These are phyloP conservation scores for Drosophila setifemur DNA, from an alignment of 1,140 invertebrate genomes.

Conservation along the genomic window DNA sequence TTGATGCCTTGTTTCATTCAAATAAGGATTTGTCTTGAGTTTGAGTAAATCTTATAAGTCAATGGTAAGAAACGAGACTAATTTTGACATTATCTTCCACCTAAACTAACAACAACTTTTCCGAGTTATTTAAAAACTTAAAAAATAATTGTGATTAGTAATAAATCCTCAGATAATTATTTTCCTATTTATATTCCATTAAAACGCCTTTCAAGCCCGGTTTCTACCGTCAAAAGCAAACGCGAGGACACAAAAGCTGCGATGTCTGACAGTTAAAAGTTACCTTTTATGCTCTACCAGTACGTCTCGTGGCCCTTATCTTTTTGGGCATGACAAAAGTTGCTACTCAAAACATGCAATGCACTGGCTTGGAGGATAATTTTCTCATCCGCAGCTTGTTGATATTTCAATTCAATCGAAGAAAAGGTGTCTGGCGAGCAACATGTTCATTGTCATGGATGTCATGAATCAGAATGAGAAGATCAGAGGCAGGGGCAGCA, in stretches of 20 bases:
- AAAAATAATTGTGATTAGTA: too few relatives aligned
- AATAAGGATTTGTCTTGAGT: too few relatives aligned
- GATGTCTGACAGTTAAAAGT: constrained; percentile 5
- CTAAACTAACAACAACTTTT: too few relatives aligned
- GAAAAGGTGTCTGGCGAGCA: constrained; percentile 20
- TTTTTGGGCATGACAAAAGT: constrained; percentile 46
- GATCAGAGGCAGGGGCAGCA: not conserved
- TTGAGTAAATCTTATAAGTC: not conserved
- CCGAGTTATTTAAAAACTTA: not conserved
- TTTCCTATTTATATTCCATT: too few relatives aligned
- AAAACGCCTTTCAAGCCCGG: too few relatives aligned
- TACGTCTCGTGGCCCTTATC: constrained; percentile 41
- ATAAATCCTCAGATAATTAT: too few relatives aligned
- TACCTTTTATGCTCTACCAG: constrained; percentile 24
- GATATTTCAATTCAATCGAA: constrained; percentile 56
- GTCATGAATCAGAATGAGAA: constrained; percentile 28
- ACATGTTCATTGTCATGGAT: constrained; percentile 64
- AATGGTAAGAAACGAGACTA: not conserved
- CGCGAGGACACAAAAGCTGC: constrained; percentile 24
- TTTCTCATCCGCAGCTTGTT: not conserved
- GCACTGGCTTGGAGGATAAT: not conserved
- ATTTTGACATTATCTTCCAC: not conserved
- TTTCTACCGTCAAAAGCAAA: too few relatives aligned
- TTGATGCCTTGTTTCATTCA: not conserved
- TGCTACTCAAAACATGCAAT: constrained; percentile 40